Percentiles rank a stretch among this genome's conserved stretches.
Evolutionary conservation across 2,113 vertebrate genomes (phyloP).

Genomic region (Coracopsis vasa): DNA sequence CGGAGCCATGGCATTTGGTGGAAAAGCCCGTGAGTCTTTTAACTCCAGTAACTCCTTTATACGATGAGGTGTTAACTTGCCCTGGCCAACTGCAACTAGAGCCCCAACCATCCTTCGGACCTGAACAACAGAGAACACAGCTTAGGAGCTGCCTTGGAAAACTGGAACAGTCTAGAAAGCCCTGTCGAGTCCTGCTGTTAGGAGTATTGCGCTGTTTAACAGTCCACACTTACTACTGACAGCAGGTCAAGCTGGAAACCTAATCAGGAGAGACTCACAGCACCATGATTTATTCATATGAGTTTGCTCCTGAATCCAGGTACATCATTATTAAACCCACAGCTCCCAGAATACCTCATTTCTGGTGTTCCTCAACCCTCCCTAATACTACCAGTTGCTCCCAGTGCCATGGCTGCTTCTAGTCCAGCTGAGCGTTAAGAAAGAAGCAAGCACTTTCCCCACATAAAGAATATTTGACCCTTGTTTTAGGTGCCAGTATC

Average conservation of each 20-base stretch:
- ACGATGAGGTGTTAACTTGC: slow-evolving; percentile 64
- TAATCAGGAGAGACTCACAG: background rate
- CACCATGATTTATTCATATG: background rate
- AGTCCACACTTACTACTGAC: background rate
- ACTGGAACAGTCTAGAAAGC: rapidly evolving
- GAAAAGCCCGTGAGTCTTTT: slow-evolving; percentile 74
- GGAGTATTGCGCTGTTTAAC: background rate
- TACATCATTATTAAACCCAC: background rate
- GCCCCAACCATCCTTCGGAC: slow-evolving; percentile 88
- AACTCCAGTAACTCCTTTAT: slow-evolving; percentile 79
- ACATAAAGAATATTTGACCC: background rate
- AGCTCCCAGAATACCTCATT: background rate
- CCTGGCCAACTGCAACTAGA: slow-evolving; percentile 85
- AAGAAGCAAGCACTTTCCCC: background rate
- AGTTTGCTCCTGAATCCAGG: background rate
- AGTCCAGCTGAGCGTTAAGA: background rate
- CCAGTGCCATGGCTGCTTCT: background rate
- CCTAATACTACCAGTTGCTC: background rate
- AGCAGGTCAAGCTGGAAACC: background rate
- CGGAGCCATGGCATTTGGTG: slow-evolving; percentile 75
- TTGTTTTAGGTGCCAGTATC: background rate
- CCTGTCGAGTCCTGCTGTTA: background rate
- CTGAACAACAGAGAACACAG: slow-evolving; percentile 45
- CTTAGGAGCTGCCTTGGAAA: background rate
- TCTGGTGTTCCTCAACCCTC: background rate